phyloP scores from a whole-genome alignment of 1,140 invertebrate genomes.

The Wasmannia auropunctata region DNA sequence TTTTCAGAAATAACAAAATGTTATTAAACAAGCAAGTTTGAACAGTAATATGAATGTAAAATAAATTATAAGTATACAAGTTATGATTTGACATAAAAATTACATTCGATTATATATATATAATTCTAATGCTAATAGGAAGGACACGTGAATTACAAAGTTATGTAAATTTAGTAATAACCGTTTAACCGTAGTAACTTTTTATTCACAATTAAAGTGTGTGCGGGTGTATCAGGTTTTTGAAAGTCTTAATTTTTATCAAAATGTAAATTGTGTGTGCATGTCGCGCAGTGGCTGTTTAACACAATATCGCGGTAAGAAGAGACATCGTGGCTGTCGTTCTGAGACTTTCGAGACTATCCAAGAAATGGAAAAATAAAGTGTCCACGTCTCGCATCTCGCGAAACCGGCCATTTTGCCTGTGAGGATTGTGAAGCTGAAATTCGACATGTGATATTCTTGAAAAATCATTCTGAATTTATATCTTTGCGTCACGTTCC shows the following conservation, averaged over 20 bases:
- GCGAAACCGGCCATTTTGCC: not conserved
- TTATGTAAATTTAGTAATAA: not conserved
- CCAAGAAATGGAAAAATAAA: not conserved
- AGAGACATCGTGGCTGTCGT: not conserved
- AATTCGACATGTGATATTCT: slow-evolving; percentile 20
- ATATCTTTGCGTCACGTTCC: not conserved
- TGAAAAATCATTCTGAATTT: slow-evolving; percentile 28
- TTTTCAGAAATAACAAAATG: not conserved
- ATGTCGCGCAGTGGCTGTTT: not conserved
- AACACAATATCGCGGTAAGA: not conserved
- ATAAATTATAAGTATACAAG: not conserved
- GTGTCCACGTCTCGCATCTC: not conserved
- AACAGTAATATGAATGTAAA: not conserved
- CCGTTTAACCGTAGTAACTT: no score
- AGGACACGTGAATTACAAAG: not conserved
- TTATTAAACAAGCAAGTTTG: no score
- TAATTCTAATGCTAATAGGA: not conserved
- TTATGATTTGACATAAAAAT: not conserved
- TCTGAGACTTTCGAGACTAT: not conserved
- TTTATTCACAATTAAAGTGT: not conserved
- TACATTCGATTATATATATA: not conserved
- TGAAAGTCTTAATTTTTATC: slow-evolving; percentile 37
- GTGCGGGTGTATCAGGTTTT: not conserved
- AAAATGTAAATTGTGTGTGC: slow-evolving; percentile 28
- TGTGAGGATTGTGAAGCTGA: not conserved